Conservation (phyloP, 2,113 vertebrate species). For the Siniperca knerii region DNA sequence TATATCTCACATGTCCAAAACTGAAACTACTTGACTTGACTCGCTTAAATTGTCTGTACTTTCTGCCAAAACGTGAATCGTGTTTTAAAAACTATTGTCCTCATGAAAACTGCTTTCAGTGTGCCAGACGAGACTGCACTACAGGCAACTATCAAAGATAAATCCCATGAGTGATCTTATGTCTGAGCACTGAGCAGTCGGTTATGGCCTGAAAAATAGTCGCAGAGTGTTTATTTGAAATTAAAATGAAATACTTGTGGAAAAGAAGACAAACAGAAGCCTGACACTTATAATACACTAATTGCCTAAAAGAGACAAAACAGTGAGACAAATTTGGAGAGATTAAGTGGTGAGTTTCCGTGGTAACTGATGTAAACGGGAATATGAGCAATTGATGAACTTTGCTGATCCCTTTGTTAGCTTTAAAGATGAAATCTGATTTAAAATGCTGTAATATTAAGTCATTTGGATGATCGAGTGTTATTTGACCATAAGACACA, state of each 20-base stretch:
- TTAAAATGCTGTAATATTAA: neutral
- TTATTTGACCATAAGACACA: neutral
- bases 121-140: neutral
- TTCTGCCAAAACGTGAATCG: slow-evolving; percentile 43
- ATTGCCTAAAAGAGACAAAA: neutral
- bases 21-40: slow-evolving; percentile 50
- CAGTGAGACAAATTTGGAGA: no score
- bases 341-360: neutral
- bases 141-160: slow-evolving; percentile 18
- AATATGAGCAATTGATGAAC: neutral
- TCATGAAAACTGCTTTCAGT: slow-evolving; percentile 26
- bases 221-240: neutral
- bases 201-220: slow-evolving; percentile 13
- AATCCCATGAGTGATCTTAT: neutral
- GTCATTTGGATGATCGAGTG: neutral
- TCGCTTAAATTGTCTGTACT: slow-evolving; percentile 46
- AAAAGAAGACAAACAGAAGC: neutral
- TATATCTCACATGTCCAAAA: slow-evolving; percentile 37
- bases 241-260: neutral
- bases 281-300: neutral
- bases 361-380: neutral
- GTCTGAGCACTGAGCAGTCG: slow-evolving; percentile 7
- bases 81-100: slow-evolving; percentile 56
- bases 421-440: neutral
- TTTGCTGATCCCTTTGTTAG: neutral